Percentiles rank a stretch among this genome's conserved stretches.
phyloP scores from a whole-genome alignment of 64 coral and sea anemone genomes.

The Actinia tenebrosa region DNA sequence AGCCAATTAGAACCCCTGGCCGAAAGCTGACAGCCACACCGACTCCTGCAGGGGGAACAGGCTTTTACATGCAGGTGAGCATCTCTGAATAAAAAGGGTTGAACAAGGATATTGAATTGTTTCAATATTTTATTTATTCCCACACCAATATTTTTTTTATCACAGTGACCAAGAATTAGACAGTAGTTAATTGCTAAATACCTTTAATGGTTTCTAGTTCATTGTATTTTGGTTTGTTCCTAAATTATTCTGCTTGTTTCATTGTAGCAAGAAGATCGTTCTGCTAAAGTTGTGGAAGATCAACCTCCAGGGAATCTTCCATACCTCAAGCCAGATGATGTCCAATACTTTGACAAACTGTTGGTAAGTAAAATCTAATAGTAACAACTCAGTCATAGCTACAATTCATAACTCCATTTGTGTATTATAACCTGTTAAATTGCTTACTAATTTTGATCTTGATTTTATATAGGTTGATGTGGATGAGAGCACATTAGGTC shows the following conservation, averaged over 20 bases:
- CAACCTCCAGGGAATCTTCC: constrained; percentile 97
- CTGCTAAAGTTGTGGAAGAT: constrained; percentile 95
- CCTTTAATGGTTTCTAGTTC: too few species aligned
- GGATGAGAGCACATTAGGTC: constrained; percentile 86
- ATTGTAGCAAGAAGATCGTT: constrained; percentile 88
- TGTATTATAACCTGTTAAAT: not conserved
- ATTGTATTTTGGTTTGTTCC: not conserved
- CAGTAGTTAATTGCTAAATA: too few species aligned
- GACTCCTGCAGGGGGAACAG: constrained; percentile 84
- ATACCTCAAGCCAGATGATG: constrained; percentile 98
- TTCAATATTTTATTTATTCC: not conserved
- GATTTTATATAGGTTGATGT: constrained; percentile 84
- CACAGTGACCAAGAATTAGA: too few species aligned
- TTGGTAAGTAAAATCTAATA: constrained; percentile 51
- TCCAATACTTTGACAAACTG: constrained; percentile 98
- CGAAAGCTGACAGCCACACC: constrained; percentile 95
- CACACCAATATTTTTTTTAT: too few species aligned
- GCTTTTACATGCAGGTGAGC: constrained; percentile 89
- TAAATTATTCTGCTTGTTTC: not conserved
- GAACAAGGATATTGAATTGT: not conserved
- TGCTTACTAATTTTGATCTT: not conserved
- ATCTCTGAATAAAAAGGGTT: not conserved
- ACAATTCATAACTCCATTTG: too few species aligned
- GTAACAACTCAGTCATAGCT: too few species aligned
- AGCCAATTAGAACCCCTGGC: constrained; percentile 90